phyloP scores from a whole-genome alignment of 2,113 vertebrate species.

The Gambusia holbrooki region DNA sequence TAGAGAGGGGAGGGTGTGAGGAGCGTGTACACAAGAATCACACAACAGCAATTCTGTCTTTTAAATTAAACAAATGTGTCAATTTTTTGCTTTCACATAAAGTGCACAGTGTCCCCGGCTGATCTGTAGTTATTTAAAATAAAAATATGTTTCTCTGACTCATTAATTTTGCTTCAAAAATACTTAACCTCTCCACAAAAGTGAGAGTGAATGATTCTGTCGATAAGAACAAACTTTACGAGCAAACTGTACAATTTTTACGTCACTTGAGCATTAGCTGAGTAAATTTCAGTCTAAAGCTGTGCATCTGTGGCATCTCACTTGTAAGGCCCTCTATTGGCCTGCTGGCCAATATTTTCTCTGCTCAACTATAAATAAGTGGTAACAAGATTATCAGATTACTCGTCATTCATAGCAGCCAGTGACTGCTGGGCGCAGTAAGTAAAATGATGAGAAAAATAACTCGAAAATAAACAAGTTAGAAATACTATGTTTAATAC shows the following conservation, averaged over 20 bases:
- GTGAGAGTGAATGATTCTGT: neutral
- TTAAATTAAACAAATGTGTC: neutral
- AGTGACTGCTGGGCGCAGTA: conserved; percentile 49
- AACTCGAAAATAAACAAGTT: conserved; percentile 46
- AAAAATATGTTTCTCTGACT: neutral
- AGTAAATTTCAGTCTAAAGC: conserved; percentile 67
- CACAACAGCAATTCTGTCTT: too few relatives aligned
- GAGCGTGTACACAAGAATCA: too few relatives aligned
- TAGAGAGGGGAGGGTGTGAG: too few relatives aligned
- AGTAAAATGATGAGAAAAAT: conserved; percentile 34
- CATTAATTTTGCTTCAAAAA: neutral
- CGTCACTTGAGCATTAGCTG: conserved; percentile 57
- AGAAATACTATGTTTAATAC: conserved; percentile 51
- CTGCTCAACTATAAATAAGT: conserved; percentile 65
- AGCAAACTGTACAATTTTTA: conserved; percentile 17
- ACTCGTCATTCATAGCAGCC: conserved; percentile 45
- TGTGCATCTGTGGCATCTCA: conserved; percentile 41
- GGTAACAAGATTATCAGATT: conserved; percentile 75
- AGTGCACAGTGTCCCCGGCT: neutral
- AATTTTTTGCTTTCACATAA: neutral
- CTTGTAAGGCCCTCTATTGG: conserved; percentile 19
- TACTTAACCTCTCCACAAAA: neutral
- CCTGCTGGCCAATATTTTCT: conserved; percentile 61
- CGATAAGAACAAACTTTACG: neutral
- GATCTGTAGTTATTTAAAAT: neutral